Evolutionary conservation across 1,140 invertebrate species (phyloP).

Genomic region (Teleogryllus occipitalis): DNA sequence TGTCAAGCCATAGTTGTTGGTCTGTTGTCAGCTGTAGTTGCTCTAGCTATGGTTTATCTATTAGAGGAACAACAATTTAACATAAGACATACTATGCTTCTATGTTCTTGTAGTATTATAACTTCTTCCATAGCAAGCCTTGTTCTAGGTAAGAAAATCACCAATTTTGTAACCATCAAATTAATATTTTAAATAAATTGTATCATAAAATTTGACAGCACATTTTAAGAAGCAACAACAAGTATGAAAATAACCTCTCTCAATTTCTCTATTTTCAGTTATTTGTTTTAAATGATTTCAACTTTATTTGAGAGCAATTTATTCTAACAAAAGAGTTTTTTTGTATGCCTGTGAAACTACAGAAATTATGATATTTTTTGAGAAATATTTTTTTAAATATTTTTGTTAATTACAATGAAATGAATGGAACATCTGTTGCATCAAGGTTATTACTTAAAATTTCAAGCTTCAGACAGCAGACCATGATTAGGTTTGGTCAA

Average conservation of each 20-base stretch:
- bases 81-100: slow-evolving; percentile 68
- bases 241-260: neutral
- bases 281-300: neutral
- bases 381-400: no score
- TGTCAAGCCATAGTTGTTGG: slow-evolving; percentile 93
- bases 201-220: no score
- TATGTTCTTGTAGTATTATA: slow-evolving; percentile 79
- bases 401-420: no score
- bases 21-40: slow-evolving; percentile 77
- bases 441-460: no score
- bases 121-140: slow-evolving; percentile 84
- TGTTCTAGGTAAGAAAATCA: slow-evolving; percentile 40
- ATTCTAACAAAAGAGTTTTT: neutral
- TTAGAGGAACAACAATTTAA: slow-evolving; percentile 64
- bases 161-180: neutral
- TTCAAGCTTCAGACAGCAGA: no score
- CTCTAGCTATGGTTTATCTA: slow-evolving; percentile 76
- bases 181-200: neutral
- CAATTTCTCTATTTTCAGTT: neutral
- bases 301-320: neutral
- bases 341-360: neutral
- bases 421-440: no score
- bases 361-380: no score
- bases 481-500: no score
- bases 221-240: neutral